These are phyloP conservation scores for Lamellibrachia columna DNA, from an alignment of 2,888 invertebrate genomes.

Conservation along the genomic window DNA sequence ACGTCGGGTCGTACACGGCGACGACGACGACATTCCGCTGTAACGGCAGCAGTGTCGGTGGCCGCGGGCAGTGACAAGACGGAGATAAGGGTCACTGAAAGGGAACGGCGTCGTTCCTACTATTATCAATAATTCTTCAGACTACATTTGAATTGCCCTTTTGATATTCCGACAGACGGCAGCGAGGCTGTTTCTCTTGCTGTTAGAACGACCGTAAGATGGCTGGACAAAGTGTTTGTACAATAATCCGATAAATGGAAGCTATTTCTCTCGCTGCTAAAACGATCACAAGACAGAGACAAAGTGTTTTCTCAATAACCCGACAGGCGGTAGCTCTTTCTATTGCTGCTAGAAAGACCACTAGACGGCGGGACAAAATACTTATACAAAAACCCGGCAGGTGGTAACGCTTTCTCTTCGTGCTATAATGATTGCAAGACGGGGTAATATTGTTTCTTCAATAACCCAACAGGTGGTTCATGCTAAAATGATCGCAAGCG, in stretches of 20 bases:
- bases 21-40: constrained; percentile 6
- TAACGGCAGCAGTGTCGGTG: not conserved
- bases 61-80: not conserved
- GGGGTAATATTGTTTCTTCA: not conserved
- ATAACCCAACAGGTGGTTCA: not conserved
- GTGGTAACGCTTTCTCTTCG: not conserved
- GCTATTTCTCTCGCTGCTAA: not conserved
- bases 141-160: not conserved
- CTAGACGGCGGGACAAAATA: not conserved
- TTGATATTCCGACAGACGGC: not conserved
- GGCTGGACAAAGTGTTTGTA: not conserved
- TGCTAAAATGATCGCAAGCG: not conserved
- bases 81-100: not conserved
- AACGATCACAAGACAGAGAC: not conserved
- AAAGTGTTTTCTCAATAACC: not conserved
- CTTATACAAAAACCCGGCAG: not conserved
- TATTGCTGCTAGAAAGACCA: not conserved
- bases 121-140: not conserved
- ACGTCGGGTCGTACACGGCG: not conserved
- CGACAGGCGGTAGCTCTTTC: not conserved
- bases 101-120: not conserved
- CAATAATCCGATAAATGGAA: not conserved
- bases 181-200: not conserved
- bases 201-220: not conserved
- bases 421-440: not conserved